A percentile compares a stretch with the other conserved stretches of the same genome.
Evolutionary conservation across 2,797 vertebrate species (phyloP).

Genomic region (Clarias laeviceps): DNA sequence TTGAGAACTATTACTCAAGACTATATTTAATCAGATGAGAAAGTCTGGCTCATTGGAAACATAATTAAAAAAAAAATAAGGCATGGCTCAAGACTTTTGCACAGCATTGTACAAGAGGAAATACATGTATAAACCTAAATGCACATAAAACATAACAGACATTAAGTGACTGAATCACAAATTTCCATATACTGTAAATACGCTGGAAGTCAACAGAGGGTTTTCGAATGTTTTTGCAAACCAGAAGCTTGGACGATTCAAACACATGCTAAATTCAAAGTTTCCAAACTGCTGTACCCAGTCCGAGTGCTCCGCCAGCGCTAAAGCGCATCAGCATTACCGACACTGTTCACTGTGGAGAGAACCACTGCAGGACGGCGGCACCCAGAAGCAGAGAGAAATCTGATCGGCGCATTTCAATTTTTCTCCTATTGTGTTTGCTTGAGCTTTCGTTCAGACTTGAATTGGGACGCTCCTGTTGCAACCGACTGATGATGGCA

Average conservation of each 20-base stretch:
- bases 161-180: neutral
- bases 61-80: too few species aligned
- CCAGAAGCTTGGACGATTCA: conserved; percentile 16
- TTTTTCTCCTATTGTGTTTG: conserved; percentile 16
- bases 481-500: conserved; percentile 8
- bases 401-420: conserved; percentile 21
- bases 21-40: too few species aligned
- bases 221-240: conserved; percentile 8
- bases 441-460: conserved; percentile 3
- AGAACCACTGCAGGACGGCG: conserved; percentile 49
- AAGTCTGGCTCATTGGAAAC: too few species aligned
- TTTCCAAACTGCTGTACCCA: conserved; percentile 34
- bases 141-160: neutral
- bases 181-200: neutral
- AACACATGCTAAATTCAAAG: conserved; percentile 38
- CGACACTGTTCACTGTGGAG: conserved; percentile 48
- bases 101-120: neutral
- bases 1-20: too few species aligned
- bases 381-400: conserved; percentile 40
- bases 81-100: too few species aligned
- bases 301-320: conserved; percentile 47
- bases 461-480: neutral
- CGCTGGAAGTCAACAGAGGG: neutral
- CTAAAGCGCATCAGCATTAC: conserved; percentile 60
- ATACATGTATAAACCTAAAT: neutral